Evolutionary conservation across 2,113 vertebrate species (phyloP).

Genomic region (Pleuronectes platessa): DNA sequence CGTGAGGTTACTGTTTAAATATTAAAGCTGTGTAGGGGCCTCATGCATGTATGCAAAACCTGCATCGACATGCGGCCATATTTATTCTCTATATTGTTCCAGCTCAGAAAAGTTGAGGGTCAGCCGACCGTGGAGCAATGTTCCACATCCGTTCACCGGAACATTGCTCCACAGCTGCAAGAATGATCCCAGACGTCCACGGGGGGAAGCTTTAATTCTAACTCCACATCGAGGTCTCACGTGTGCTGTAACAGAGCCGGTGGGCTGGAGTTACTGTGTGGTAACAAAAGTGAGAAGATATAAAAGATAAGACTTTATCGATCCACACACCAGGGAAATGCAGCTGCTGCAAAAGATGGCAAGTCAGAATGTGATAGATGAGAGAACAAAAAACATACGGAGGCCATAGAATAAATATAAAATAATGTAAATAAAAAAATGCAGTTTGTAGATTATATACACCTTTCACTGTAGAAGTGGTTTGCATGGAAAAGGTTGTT

Average conservation of each 20-base stretch:
- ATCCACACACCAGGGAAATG: too few relatives aligned
- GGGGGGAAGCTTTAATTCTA: background rate
- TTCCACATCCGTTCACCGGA: background rate
- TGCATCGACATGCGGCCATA: background rate
- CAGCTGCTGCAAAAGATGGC: too few relatives aligned
- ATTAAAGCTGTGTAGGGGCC: background rate
- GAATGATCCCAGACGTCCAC: background rate
- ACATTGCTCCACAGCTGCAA: background rate
- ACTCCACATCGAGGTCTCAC: background rate
- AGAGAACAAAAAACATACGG: too few relatives aligned
- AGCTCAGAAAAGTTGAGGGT: background rate
- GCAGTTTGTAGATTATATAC: too few relatives aligned
- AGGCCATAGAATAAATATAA: too few relatives aligned
- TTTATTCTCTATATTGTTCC: background rate
- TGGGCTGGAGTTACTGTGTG: background rate
- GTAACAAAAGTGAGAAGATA: background rate
- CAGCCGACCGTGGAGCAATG: background rate
- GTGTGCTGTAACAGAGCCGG: background rate
- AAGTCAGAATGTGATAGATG: too few relatives aligned
- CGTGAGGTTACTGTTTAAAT: background rate
- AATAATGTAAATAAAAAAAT: too few relatives aligned
- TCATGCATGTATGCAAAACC: background rate
- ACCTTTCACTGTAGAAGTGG: too few relatives aligned
- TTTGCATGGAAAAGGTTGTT: too few relatives aligned
- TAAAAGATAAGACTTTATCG: too few relatives aligned